Evolutionary conservation across 2,888 invertebrate species (phyloP).

Genomic region (Polydrusus pterygomalis): DNA sequence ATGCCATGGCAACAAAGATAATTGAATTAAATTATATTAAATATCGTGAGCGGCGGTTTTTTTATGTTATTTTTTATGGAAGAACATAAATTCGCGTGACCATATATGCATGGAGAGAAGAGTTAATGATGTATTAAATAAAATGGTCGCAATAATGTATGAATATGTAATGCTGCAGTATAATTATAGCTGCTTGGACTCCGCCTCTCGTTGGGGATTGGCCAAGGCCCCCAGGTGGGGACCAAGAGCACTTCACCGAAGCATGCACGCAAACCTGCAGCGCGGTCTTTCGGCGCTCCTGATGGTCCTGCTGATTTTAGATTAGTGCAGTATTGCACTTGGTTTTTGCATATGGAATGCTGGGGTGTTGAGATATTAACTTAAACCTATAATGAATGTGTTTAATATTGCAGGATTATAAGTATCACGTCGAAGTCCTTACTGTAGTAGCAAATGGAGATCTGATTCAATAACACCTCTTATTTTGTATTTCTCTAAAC

Average conservation of each 20-base stretch:
- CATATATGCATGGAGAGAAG: slow-evolving; percentile 53
- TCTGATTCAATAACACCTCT: too few relatives aligned
- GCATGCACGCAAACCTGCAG: slow-evolving; percentile 51
- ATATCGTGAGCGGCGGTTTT: slow-evolving; percentile 24
- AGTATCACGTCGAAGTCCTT: too few relatives aligned
- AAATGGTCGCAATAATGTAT: slow-evolving; percentile 55
- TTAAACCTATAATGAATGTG: neutral
- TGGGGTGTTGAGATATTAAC: neutral
- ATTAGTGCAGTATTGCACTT: slow-evolving; percentile 29
- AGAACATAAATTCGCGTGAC: slow-evolving; percentile 41
- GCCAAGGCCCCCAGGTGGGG: slow-evolving; percentile 63
- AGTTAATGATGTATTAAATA: slow-evolving; percentile 54
- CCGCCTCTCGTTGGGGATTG: slow-evolving; percentile 54
- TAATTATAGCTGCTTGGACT: slow-evolving; percentile 50
- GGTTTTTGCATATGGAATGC: slow-evolving; percentile 19
- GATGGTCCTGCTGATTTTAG: slow-evolving; percentile 30
- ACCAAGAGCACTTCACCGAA: slow-evolving; percentile 45
- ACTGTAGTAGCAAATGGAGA: too few relatives aligned
- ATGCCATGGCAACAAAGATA: slow-evolving; percentile 29
- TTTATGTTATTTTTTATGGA: slow-evolving; percentile 28
- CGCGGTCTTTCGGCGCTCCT: slow-evolving; percentile 33
- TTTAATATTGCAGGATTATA: neutral
- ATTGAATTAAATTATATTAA: slow-evolving; percentile 33
- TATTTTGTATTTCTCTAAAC: too few relatives aligned
- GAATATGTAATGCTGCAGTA: slow-evolving; percentile 55